phyloP scores from a whole-genome alignment of 2,113 vertebrate species.

The Antennarius striatus region DNA sequence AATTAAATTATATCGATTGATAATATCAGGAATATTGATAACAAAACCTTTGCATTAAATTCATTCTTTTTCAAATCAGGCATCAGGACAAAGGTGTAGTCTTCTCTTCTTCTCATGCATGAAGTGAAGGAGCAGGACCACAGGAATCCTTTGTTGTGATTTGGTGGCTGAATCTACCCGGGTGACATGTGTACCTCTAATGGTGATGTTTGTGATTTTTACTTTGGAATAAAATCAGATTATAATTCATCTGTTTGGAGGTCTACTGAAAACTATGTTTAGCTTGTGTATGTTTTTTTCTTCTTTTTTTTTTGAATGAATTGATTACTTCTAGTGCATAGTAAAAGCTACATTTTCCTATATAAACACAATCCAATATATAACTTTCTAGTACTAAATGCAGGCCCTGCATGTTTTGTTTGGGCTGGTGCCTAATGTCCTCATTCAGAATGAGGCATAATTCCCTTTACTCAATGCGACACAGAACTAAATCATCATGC shows the following conservation, averaged over 20 bases:
- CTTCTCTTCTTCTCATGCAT: no score
- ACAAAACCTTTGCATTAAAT: slow-evolving; percentile 3
- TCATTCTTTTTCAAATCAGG: neutral
- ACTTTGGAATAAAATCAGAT: slow-evolving; percentile 35
- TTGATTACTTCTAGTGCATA: no score
- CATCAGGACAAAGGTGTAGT: slow-evolving; percentile 8
- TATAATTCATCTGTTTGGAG: slow-evolving; percentile 33
- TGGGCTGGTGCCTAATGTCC: slow-evolving; percentile 41
- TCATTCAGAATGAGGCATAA: slow-evolving; percentile 62
- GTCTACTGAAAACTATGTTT: neutral
- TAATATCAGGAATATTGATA: neutral
- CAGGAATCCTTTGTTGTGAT: slow-evolving; percentile 37
- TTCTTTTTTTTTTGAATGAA: no score
- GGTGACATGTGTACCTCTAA: slow-evolving; percentile 36
- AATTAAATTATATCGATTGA: no score
- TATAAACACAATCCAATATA: neutral
- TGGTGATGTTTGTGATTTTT: slow-evolving; percentile 46
- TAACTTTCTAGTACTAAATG: neutral
- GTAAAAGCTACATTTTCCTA: no score
- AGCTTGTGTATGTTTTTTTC: no score
- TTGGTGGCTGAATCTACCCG: slow-evolving; percentile 44
- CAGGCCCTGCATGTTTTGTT: slow-evolving; percentile 20
- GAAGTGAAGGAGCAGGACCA: slow-evolving; percentile 21
- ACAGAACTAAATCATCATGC: slow-evolving; percentile 67
- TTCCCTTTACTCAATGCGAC: slow-evolving; percentile 64